Base-by-base conservation (phyloP, 2,113 vertebrate genomes). In the Phodopus roborovskii region DNA sequence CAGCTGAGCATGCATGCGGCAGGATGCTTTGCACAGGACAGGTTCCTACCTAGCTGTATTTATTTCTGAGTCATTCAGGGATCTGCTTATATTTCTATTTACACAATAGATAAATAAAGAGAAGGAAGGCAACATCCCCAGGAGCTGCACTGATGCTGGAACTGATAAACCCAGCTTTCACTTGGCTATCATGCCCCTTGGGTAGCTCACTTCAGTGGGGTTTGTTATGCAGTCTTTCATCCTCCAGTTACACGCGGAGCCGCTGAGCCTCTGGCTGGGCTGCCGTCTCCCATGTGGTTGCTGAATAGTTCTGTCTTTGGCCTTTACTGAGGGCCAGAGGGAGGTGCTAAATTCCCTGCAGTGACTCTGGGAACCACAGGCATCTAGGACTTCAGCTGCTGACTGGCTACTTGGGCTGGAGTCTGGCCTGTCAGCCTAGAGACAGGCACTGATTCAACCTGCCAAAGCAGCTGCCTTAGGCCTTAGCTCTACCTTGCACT, bases 401-500 rank as follows among this genome's bases (percentile, higher is more conserved):
- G 45, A 68, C 36, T 50, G 16, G 82, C 39, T n/a, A 39, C 68
- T 83, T 62, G 66, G 60, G 88, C n/a, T 7, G 15, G 16, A 15
- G 64, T 39, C 36, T 85, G 53, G 6, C 58, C 70, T 48, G 68
- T 88, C 9, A 15, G 84, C 70, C 85, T 33, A 26, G 78, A 16
- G 62, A 39, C 73, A 74, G 20, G n/a, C 16, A 0, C 7, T 0
- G 16, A 15, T 68, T 68, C 81, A 62, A 62, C 39, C 82, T 66
- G 45, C 84, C 83, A 81, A 16, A 74, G 84, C 92, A 85, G 74
- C 94, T 94, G 94, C 83, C 9, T 48, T 33, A 73, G 96, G 81
- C 86, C 70, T 87, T 48, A 10, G 56, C 22, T 45, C 33, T 56
- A 1, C 81, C 56, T 87, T 75, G 75, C 84, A 36, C 70, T 22